Conservation (phyloP, 2,888 invertebrate genomes). For the Ecliptopera silaceata region DNA sequence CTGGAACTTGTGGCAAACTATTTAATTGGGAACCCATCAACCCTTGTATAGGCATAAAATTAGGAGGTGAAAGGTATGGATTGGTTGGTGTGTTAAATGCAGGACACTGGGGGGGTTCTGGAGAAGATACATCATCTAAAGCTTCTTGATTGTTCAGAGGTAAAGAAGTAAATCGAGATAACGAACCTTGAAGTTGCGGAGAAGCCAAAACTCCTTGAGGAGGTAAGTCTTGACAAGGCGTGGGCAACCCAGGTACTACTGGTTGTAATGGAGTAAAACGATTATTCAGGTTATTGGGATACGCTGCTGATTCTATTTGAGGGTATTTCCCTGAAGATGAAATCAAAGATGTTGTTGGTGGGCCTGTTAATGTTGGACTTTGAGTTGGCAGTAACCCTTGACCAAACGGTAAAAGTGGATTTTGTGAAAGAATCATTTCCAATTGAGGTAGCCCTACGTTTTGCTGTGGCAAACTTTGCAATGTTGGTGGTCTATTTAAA, state of each 20-base stretch:
- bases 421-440: slow-evolving; percentile 2
- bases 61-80: neutral
- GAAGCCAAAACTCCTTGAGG: neutral
- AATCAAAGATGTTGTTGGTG: no score
- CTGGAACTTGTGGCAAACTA: slow-evolving; percentile 4
- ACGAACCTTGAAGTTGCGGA: neutral
- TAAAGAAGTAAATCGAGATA: neutral
- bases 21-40: neutral
- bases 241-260: neutral
- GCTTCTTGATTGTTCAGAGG: neutral
- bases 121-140: neutral
- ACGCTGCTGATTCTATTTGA: no score
- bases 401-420: neutral
- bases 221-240: neutral
- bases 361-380: no score
- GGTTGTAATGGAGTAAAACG: slow-evolving; percentile 14
- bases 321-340: no score
- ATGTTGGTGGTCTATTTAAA: neutral
- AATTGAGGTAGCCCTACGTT: neutral
- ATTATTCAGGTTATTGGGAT: neutral
- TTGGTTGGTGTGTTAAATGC: slow-evolving; percentile 1
- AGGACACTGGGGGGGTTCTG: slow-evolving; percentile 5
- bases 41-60: slow-evolving; percentile 1
- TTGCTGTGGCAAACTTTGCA: slow-evolving; percentile 4
- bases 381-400: slow-evolving; percentile 5